phyloP scores from a whole-genome alignment of 2,797 vertebrate genomes.

The Enteromius argenteus region DNA sequence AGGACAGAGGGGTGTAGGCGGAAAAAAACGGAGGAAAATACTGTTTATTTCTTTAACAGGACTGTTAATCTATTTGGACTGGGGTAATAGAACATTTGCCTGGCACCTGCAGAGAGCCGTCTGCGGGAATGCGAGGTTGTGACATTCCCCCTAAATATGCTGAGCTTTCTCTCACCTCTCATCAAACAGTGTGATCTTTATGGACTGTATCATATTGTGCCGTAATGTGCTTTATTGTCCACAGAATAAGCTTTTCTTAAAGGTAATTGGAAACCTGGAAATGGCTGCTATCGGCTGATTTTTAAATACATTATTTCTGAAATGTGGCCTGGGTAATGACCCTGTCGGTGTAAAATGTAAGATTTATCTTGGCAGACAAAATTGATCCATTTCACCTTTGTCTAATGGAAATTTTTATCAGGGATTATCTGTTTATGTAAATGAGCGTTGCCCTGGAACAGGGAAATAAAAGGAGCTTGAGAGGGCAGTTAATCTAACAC shows the following conservation, averaged over 20 bases:
- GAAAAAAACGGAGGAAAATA: constrained; percentile 59
- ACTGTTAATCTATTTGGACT: constrained; percentile 82
- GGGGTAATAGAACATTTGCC: constrained; percentile 79
- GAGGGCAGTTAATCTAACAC: constrained; percentile 91
- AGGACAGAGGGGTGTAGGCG: constrained; percentile 27
- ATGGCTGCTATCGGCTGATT: constrained; percentile 94
- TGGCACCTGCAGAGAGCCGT: constrained; percentile 74
- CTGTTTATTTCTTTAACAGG: constrained; percentile 79
- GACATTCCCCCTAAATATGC: constrained; percentile 96
- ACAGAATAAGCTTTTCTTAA: constrained; percentile 99
- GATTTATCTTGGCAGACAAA: constrained; percentile 99
- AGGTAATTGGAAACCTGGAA: constrained; percentile 99
- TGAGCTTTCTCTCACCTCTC: constrained; percentile 99
- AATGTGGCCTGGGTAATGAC: constrained; percentile 98
- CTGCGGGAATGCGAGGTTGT: constrained; percentile 91
- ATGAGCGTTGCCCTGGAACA: constrained; percentile 91
- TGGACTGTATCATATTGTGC: constrained; percentile 99
- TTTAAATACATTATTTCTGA: constrained; percentile 99
- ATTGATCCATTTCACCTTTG: constrained; percentile 99
- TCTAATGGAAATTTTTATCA: constrained; percentile 99
- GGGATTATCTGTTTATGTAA: constrained; percentile 99
- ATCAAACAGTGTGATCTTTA: constrained; percentile 99
- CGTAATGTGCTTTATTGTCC: constrained; percentile 99
- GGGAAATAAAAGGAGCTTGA: constrained; percentile 84
- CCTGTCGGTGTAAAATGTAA: constrained; percentile 97